These are phyloP conservation scores for Mobula birostris DNA, from an alignment of 2,113 vertebrate species.

Conservation along the genomic window DNA sequence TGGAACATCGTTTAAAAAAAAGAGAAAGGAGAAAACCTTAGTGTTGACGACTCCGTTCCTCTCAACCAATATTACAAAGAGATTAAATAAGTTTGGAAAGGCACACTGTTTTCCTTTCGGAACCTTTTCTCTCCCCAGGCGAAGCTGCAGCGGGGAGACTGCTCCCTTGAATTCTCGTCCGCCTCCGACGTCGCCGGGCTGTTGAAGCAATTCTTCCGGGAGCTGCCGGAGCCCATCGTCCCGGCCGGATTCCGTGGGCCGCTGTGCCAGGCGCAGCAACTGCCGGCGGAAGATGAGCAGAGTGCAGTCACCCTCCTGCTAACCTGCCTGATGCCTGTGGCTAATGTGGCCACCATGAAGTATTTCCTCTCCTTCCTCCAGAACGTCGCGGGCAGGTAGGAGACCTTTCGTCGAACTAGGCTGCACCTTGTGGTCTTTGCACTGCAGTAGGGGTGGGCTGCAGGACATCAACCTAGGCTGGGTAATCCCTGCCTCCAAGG, in stretches of 20 bases:
- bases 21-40: no score
- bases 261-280: conserved; percentile 49
- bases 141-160: conserved; percentile 39
- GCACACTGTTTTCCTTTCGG: background rate
- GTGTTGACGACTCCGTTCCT: no score
- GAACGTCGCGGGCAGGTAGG: conserved; percentile 48
- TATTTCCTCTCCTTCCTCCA: conserved; percentile 52
- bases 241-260: conserved; percentile 46
- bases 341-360: conserved; percentile 41
- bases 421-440: no score
- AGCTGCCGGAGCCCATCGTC: conserved; percentile 49
- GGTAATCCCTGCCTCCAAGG: no score
- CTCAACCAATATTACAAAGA: no score
- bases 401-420: no score
- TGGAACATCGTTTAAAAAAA: no score
- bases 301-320: conserved; percentile 45
- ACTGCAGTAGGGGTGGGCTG: no score
- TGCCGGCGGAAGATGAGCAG: conserved; percentile 37
- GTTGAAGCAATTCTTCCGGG: conserved; percentile 54
- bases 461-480: no score
- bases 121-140: conserved; percentile 24
- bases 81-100: no score
- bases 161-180: conserved; percentile 41
- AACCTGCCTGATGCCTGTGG: conserved; percentile 48
- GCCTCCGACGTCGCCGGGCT: conserved; percentile 51